Base-by-base conservation (phyloP, 2,888 invertebrate genomes). In the Clanis bilineata region DNA sequence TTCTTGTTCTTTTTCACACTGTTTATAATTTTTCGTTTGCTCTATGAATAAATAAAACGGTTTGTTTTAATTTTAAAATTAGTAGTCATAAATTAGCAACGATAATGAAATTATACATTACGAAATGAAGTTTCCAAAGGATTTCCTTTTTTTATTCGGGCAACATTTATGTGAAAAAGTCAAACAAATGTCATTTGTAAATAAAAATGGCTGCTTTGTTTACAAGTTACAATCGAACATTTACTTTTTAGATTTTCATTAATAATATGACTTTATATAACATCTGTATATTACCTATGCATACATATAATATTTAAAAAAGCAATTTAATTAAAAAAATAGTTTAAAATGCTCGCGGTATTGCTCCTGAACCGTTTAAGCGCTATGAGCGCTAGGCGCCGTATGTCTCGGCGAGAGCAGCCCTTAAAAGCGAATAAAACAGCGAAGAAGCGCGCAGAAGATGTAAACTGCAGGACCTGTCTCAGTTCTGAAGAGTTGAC, bases 381-480 rank as follows among this genome's bases (percentile, higher is more conserved):
- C 36, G 32, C 45, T n/a, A 76, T 82, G 70, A 62, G 21, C 15
- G 56, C 54, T 12, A 59, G 72, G 66, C 63, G 70, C 36, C 65
- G 73, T 39, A 56, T 54, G 10, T 61, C 64, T 10, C 56, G 44
- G 6, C 68, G 57, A 25, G 58, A 61, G 59, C 67, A 63, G 21
- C 57, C 56, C 28, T 32, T 56, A 3, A 69, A 62, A 45, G 59
- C 55, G 10, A 55, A 44, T 12, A 67, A 66, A 63, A 23, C 51
- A 2, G 62, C 58, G 7, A 38, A 36, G 12, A 64, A 69, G 18
- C n/a, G 43, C 0, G n/a, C 60, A 7, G 64, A 61, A 10, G 56
- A 51, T 6, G 65, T 67, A 0, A 70, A 66, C 59, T 85, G 85
- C 60, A 72, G 85, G 47, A 83, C 83, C n/a, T 85, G 85, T 51